phyloP scores from a whole-genome alignment of 2,113 vertebrate genomes.

The Rhodinocichla rosea region DNA sequence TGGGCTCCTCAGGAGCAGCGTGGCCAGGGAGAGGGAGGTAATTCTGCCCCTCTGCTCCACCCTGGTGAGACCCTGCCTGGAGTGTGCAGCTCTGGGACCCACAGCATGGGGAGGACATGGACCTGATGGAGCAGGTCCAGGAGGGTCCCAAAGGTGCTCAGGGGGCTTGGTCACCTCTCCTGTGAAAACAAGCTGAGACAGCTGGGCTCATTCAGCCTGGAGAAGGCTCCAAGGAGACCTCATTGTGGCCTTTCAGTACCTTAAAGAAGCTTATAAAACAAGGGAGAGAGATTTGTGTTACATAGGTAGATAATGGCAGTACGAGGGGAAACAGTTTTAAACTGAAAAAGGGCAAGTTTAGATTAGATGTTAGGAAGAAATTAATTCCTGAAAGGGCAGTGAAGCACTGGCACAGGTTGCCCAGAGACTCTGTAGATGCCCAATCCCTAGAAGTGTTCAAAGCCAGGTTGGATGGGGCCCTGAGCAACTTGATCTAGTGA shows the following conservation, averaged over 20 bases:
- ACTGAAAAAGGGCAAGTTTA: neutral
- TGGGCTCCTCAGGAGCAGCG: neutral
- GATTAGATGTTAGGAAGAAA: neutral
- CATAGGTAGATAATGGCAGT: neutral
- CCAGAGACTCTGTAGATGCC: neutral
- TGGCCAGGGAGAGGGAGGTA: neutral
- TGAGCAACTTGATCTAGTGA: neutral
- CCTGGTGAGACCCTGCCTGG: neutral
- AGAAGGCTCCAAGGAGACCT: neutral
- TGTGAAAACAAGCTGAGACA: neutral
- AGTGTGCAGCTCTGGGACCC: neutral
- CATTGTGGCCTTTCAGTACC: neutral
- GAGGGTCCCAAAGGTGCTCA: neutral
- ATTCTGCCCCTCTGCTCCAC: neutral
- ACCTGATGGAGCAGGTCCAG: neutral
- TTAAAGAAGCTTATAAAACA: neutral
- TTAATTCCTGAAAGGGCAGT: neutral
- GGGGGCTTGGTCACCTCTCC: neutral
- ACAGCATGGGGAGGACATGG: neutral
- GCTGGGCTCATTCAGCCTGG: neutral
- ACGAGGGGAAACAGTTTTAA: neutral
- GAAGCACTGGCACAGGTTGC: neutral
- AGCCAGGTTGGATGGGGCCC: neutral
- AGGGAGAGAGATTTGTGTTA: neutral
- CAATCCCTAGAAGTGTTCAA: neutral